These are phyloP conservation scores for Epizoanthus rinbou DNA, from an alignment of 92 coral and sea anemone genomes.

Conservation along the genomic window DNA sequence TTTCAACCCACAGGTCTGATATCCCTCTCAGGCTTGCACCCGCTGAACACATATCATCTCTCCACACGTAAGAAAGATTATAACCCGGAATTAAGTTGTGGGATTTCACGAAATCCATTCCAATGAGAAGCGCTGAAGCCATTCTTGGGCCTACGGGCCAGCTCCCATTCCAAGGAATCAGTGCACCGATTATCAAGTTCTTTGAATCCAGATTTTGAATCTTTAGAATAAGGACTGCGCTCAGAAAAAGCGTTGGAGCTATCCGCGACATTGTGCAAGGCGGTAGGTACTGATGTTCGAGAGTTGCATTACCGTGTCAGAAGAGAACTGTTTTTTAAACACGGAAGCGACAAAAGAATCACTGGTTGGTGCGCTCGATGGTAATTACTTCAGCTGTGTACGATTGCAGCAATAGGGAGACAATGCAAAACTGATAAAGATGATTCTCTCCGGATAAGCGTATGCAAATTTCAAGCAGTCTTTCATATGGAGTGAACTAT, in stretches of 20 bases:
- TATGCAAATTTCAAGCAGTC: slow-evolving; percentile 33
- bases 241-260: not conserved
- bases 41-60: slow-evolving; percentile 59
- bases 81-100: slow-evolving; percentile 54
- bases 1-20: slow-evolving; percentile 52
- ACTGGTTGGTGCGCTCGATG: not conserved
- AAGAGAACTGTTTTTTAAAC: not conserved
- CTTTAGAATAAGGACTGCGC: not conserved
- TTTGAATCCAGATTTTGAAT: not conserved
- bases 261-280: slow-evolving; percentile 1
- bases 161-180: slow-evolving; percentile 80
- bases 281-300: not conserved
- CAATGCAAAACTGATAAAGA: slow-evolving; percentile 3
- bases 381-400: slow-evolving; percentile 1
- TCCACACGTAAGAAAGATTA: slow-evolving; percentile 70
- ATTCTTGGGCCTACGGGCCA: slow-evolving; percentile 75
- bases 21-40: slow-evolving; percentile 65
- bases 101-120: slow-evolving; percentile 48
- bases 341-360: not conserved
- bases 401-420: not conserved
- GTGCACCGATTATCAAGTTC: slow-evolving; percentile 65
- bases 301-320: not conserved
- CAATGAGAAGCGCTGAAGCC: slow-evolving; percentile 77
- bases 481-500: not conserved
- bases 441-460: slow-evolving; percentile 1